phyloP scores from a whole-genome alignment of 92 coral and sea anemone genomes.

The Bergia sp. region DNA sequence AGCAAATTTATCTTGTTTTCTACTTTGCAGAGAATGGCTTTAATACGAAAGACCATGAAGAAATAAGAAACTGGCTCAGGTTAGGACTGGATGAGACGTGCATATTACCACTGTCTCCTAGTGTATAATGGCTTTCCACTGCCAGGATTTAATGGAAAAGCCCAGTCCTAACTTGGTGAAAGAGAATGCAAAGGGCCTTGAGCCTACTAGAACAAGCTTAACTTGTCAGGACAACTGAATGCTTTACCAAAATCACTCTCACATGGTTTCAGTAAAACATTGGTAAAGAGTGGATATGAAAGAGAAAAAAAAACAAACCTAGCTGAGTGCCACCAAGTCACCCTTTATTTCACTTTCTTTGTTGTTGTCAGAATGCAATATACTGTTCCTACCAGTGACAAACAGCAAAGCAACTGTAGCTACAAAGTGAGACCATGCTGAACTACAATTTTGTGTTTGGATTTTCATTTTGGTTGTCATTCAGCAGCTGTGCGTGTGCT shows the following conservation, averaged over 20 bases:
- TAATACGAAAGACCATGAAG: constrained; percentile 90
- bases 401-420: too few species aligned
- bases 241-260: background rate
- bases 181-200: background rate
- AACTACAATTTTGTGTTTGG: too few species aligned
- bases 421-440: too few species aligned
- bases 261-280: background rate
- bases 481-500: too few species aligned
- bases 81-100: background rate
- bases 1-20: background rate
- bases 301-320: too few species aligned
- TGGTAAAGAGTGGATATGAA: too few species aligned
- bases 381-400: too few species aligned
- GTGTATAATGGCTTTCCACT: background rate
- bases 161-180: too few species aligned
- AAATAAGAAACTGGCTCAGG: constrained; percentile 50
- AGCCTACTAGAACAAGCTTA: background rate
- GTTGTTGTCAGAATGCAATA: too few species aligned
- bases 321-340: too few species aligned
- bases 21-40: constrained; percentile 81
- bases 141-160: background rate
- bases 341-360: too few species aligned
- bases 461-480: too few species aligned
- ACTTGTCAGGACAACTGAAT: background rate
- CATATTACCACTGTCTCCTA: background rate